A percentile compares a stretch with the other conserved stretches of the same genome.
phyloP scores from a whole-genome alignment of 2,888 invertebrate genomes.

The Drosophila subquinaria region DNA sequence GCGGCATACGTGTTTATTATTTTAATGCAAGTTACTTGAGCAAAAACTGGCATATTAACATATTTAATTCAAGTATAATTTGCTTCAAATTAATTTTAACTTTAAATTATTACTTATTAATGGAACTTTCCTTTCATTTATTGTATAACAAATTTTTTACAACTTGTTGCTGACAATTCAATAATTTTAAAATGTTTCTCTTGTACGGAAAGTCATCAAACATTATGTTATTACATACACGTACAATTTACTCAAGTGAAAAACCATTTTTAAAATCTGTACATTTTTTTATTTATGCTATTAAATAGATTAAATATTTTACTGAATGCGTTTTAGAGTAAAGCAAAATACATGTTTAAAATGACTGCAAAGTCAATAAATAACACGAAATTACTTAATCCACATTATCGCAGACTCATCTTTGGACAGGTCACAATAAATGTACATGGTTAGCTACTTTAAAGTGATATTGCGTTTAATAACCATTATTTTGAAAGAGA shows the following conservation, averaged over 20 bases:
- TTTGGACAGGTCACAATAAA: slow-evolving; percentile 2
- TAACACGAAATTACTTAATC: slow-evolving; percentile 13
- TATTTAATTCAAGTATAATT: not conserved
- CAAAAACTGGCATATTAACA: too few species aligned
- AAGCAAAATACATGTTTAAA: not conserved
- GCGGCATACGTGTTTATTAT: slow-evolving; percentile 21
- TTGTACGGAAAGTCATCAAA: too few species aligned
- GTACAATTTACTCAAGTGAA: too few species aligned
- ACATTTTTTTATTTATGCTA: not conserved
- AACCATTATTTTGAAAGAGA: slow-evolving; percentile 38
- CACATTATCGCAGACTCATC: slow-evolving; percentile 23
- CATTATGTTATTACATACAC: too few species aligned
- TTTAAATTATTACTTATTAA: slow-evolving; percentile 4
- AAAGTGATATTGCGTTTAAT: slow-evolving; percentile 20
- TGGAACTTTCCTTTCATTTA: not conserved
- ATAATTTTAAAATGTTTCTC: too few species aligned
- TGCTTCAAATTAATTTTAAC: slow-evolving; percentile 6
- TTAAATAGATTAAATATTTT: not conserved
- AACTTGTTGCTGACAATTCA: too few species aligned
- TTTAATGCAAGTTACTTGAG: not conserved
- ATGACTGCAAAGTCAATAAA: not conserved
- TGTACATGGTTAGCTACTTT: slow-evolving; percentile 21
- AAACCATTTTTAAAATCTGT: too few species aligned
- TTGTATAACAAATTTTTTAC: too few species aligned
- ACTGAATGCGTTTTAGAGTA: not conserved